phyloP scores from a whole-genome alignment of 2,797 vertebrate species.

The Pseudocheirus occidentalis region DNA sequence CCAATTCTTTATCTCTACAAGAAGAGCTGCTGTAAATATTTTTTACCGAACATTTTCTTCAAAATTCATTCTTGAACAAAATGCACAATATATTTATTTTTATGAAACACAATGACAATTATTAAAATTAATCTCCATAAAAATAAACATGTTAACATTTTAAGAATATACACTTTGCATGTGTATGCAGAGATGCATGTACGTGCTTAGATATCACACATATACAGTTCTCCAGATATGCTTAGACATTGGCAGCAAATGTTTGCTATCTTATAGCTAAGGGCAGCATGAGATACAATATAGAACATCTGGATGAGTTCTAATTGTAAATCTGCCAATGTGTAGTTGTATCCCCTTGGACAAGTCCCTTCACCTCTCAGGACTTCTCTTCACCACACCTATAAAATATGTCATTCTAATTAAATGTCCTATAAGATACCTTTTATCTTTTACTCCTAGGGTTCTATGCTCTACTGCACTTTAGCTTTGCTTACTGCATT shows the following conservation, averaged over 20 bases:
- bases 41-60: background rate
- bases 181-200: no score
- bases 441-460: background rate
- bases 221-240: background rate
- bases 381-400: background rate
- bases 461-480: background rate
- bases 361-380: background rate
- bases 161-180: background rate
- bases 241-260: background rate
- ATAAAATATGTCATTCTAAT: background rate
- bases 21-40: background rate
- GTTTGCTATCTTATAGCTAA: slow-evolving; percentile 9
- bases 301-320: background rate
- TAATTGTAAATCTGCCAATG: background rate
- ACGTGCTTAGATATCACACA: background rate
- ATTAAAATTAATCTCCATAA: background rate
- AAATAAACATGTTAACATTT: background rate
- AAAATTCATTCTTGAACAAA: background rate
- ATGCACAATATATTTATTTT: background rate
- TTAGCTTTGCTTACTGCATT: background rate
- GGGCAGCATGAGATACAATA: background rate
- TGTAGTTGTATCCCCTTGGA: background rate
- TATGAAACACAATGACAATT: background rate
- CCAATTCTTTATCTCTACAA: no score
- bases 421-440: background rate